These are phyloP conservation scores for Austrofundulus limnaeus DNA, from an alignment of 2,113 vertebrate genomes.

Conservation along the genomic window DNA sequence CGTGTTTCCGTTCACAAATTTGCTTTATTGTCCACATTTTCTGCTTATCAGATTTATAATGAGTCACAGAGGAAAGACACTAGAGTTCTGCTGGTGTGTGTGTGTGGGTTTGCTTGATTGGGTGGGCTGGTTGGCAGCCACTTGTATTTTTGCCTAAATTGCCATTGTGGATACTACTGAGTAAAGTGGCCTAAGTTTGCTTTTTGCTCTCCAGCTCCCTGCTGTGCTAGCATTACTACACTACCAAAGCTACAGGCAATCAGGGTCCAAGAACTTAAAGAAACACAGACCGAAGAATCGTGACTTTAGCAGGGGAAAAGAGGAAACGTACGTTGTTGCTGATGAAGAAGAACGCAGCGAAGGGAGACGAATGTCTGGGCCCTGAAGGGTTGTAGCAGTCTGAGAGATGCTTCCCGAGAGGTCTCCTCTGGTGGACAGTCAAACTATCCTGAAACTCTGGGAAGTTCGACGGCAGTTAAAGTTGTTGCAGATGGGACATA, in stretches of 20 bases:
- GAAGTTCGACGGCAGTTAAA: constrained; percentile 42
- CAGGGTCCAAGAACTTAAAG: constrained; percentile 13
- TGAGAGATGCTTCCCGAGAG: constrained; percentile 36
- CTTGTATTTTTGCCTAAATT: constrained; percentile 66
- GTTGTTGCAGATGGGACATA: constrained; percentile 55
- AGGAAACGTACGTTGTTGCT: constrained; percentile 35
- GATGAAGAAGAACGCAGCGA: constrained; percentile 57
- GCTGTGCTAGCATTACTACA: constrained; percentile 56
- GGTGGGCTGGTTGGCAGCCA: constrained; percentile 30
- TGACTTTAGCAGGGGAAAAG: constrained; percentile 30
- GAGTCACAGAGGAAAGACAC: constrained; percentile 71
- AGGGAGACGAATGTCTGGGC: constrained; percentile 47
- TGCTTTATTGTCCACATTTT: constrained; percentile 60
- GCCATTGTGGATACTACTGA: constrained; percentile 64
- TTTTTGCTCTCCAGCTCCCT: constrained; percentile 61
- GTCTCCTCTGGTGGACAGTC: constrained; percentile 12
- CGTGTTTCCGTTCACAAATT: constrained; percentile 60
- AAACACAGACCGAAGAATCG: constrained; percentile 26
- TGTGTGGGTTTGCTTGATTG: constrained; percentile 39
- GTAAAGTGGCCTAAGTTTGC: constrained; percentile 63
- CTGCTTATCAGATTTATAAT: constrained; percentile 70
- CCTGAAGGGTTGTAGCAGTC: constrained; percentile 36
- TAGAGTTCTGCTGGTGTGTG: constrained; percentile 21
- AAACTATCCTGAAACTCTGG: constrained; percentile 40
- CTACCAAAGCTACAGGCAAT: constrained; percentile 18